Percentiles rank a stretch among this genome's conserved stretches.
phyloP scores from a whole-genome alignment of 2,113 vertebrate genomes.

The Callipepla squamata region DNA sequence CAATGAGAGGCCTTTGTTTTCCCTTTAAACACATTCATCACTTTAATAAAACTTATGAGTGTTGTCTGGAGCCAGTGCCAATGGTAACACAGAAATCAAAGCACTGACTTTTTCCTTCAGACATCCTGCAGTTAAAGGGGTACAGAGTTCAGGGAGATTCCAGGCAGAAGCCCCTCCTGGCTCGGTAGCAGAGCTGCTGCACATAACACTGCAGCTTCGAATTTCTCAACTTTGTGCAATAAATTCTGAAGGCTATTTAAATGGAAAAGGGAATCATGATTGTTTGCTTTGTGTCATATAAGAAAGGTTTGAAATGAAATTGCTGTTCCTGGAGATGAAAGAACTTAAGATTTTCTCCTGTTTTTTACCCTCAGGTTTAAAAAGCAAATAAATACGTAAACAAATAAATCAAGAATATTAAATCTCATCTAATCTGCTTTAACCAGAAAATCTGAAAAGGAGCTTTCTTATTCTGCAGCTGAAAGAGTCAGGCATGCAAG shows the following conservation, averaged over 20 bases:
- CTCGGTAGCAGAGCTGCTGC: background rate
- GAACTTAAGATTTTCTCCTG: conserved; percentile 21
- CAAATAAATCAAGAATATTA: conserved; percentile 70
- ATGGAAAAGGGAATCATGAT: background rate
- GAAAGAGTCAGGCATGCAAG: rapidly evolving
- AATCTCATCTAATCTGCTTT: conserved; percentile 61
- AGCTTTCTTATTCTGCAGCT: conserved; percentile 11
- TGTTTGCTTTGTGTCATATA: conserved; percentile 28
- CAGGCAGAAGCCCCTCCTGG: background rate
- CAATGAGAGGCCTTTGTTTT: background rate
- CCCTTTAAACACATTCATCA: background rate
- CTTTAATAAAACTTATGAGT: background rate
- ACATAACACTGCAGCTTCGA: background rate
- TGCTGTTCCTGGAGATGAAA: conserved; percentile 54
- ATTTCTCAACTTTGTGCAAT: background rate
- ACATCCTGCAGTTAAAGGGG: background rate
- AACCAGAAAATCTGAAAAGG: conserved; percentile 27
- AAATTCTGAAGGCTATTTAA: conserved; percentile 25
- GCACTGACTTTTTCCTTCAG: background rate
- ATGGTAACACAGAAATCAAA: background rate
- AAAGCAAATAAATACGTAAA: conserved; percentile 60
- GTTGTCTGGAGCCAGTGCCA: background rate
- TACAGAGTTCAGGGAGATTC: background rate
- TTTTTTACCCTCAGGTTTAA: conserved; percentile 60
- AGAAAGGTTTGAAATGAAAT: conserved; percentile 39